Evolutionary conservation across 2,797 vertebrate species (phyloP).

Genomic region (Rhynchonycteris naso): DNA sequence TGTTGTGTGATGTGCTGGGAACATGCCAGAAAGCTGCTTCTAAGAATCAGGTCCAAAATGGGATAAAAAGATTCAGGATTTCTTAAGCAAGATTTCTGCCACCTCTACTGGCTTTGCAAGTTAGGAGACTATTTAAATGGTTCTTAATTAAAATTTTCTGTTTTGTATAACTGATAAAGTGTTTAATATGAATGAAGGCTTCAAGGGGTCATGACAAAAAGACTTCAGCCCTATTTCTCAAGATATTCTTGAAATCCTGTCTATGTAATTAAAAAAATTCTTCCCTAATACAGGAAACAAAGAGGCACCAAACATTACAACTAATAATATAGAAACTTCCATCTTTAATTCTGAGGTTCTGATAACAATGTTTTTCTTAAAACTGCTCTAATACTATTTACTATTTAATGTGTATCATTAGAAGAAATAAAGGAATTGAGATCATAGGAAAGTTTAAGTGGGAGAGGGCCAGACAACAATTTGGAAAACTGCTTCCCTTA

Average conservation of each 20-base stretch:
- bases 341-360: neutral
- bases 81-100: neutral
- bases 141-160: neutral
- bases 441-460: neutral
- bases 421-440: neutral
- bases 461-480: neutral
- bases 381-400: neutral
- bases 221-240: neutral
- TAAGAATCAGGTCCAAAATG: neutral
- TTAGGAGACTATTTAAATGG: neutral
- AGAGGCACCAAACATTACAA: neutral
- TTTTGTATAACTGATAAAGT: neutral
- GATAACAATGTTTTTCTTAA: conserved; percentile 42
- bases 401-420: neutral
- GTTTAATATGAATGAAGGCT: neutral
- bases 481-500: neutral
- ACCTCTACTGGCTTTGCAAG: neutral
- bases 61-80: neutral
- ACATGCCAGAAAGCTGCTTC: neutral
- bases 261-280: neutral
- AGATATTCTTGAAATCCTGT: neutral
- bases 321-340: neutral
- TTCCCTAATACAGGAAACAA: neutral
- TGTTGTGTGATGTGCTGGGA: neutral
- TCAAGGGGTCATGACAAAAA: neutral